Percentiles rank a stretch among this genome's conserved stretches.
These are phyloP conservation scores for Sebastes kiyomatsui DNA, from an alignment of 2,797 vertebrate species.

Conservation along the genomic window DNA sequence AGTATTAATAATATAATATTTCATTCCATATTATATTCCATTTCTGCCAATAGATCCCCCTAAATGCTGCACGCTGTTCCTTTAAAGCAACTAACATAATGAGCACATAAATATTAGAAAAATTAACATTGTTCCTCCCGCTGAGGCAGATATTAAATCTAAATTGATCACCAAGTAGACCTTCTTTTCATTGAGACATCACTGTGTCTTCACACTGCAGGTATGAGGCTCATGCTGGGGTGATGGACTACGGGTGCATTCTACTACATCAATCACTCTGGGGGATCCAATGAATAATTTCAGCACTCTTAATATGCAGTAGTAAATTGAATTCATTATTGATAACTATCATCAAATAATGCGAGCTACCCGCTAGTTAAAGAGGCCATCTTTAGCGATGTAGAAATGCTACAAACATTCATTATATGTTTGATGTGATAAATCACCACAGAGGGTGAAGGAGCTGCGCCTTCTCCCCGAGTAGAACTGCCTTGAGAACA, in stretches of 20 bases:
- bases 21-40: too few species aligned
- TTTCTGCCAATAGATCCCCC: too few species aligned
- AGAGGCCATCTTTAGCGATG: conserved; percentile 33
- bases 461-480: neutral
- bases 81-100: neutral
- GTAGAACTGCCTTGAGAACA: neutral
- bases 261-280: conserved; percentile 41
- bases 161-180: neutral
- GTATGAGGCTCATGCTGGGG: conserved; percentile 13
- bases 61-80: too few species aligned
- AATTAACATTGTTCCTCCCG: neutral
- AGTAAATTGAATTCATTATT: conserved; percentile 61
- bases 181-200: neutral
- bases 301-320: conserved; percentile 17
- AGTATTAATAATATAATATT: too few species aligned
- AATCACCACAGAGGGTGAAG: conserved; percentile 41
- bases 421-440: conserved; percentile 37
- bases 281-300: conserved; percentile 37
- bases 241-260: conserved; percentile 27
- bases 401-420: conserved; percentile 50
- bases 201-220: neutral
- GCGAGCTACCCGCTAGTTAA: conserved; percentile 39
- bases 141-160: neutral
- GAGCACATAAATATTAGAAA: neutral
- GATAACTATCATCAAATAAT: conserved; percentile 53